Evolutionary conservation across 2,113 vertebrate species (phyloP).

Genomic region (Chloropsis hardwickii): DNA sequence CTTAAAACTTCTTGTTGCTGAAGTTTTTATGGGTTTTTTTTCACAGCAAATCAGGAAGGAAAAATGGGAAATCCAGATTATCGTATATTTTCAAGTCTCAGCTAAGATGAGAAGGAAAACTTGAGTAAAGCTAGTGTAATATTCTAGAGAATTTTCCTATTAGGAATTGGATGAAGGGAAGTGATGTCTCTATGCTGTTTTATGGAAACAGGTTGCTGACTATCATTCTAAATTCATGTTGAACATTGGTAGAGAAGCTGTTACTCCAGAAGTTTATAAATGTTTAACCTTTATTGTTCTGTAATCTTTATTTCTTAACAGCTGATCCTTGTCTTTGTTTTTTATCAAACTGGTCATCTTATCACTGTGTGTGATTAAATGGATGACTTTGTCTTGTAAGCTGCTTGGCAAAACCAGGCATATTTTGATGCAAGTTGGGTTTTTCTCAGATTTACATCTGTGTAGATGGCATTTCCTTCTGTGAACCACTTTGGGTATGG

Average conservation of each 20-base stretch:
- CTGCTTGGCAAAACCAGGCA: neutral
- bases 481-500: neutral
- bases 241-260: neutral
- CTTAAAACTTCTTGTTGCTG: neutral
- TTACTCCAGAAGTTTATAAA: neutral
- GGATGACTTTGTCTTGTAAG: neutral
- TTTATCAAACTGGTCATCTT: neutral
- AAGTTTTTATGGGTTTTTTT: neutral
- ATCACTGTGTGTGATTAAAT: neutral
- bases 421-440: neutral
- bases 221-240: neutral
- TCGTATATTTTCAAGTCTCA: neutral
- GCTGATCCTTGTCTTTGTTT: neutral
- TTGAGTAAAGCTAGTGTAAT: neutral
- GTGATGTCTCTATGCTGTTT: neutral
- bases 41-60: neutral
- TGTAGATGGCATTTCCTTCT: neutral
- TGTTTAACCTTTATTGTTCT: neutral
- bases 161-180: neutral
- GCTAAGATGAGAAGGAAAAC: neutral
- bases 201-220: neutral
- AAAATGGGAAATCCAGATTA: neutral
- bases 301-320: neutral
- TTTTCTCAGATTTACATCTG: neutral
- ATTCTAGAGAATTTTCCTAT: neutral